phyloP scores from a whole-genome alignment of 2,113 vertebrate species.

The Zapus hudsonius region DNA sequence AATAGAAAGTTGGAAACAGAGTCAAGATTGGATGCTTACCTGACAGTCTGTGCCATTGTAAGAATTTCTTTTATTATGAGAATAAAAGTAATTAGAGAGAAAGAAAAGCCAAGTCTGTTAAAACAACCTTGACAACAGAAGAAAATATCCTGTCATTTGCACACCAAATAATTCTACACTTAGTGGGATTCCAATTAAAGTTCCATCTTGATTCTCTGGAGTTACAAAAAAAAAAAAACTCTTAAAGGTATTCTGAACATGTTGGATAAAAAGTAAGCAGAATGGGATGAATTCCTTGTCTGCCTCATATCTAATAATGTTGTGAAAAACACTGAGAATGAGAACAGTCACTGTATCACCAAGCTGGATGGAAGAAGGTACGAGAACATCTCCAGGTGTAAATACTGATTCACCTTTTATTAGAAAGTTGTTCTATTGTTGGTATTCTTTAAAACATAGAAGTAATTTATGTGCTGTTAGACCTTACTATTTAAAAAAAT shows the following conservation, averaged over 20 bases:
- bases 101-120: not conserved
- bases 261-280: fast-evolving
- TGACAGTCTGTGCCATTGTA: not conserved
- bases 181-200: not conserved
- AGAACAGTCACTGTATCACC: no score
- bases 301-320: not conserved
- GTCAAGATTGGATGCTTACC: not conserved
- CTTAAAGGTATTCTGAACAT: not conserved
- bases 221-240: not conserved
- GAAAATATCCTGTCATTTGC: not conserved
- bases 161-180: not conserved
- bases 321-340: not conserved
- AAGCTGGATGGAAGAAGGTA: not conserved
- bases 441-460: not conserved
- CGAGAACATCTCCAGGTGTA: not conserved
- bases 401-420: not conserved
- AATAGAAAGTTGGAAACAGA: not conserved
- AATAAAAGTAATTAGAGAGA: not conserved
- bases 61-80: not conserved
- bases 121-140: no score
- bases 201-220: not conserved
- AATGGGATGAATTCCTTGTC: not conserved
- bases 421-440: not conserved
- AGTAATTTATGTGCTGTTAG: not conserved
- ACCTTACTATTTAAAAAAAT: not conserved